Evolutionary conservation across 2,113 vertebrate species (phyloP), one percentile per base, ranked within the genome.

Genomic region (Puffinus mauretanicus): DNA sequence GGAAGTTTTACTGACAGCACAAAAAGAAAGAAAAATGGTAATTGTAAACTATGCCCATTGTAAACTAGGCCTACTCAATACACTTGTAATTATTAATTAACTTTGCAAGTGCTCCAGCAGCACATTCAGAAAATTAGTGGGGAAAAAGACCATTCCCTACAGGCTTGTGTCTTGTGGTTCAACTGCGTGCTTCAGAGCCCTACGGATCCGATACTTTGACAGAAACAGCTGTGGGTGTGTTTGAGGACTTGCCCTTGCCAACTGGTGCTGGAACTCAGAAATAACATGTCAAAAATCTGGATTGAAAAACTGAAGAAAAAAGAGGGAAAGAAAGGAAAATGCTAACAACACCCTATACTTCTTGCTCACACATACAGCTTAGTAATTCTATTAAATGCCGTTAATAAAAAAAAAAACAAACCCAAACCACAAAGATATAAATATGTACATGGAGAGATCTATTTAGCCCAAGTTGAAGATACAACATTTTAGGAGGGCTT

Each of bases 121-220:
- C 36, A 55, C 27, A 24, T 8, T 72, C 47, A 86, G 61, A 88
- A 93, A 88, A 91, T n/a, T 16, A 1, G 2, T 4, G 47, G 34
- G 40, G 40, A 57, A 65, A 55, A 64, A 57, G 65, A n/a, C 12
- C 27, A 20, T 64, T 94, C 55, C 90, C 82, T 81, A 4, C 54
- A 85, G 82, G 29, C 57, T 18, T 10, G 14, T 25, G 20, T 54
- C 52, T 91, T 34, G 9, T 14, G 51, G 64, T 58, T 93, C 77
- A 72, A 2, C 46, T 21, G 40, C 1, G 9, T 22, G 60, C 9
- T 69, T 20, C 72, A 42, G 52, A 84, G 57, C 47, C 57, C 69
- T 47, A 6, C 2, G 1, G 34, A 79, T 34, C 29, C 0, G 0
- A 7, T 8, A 10, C 29, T 81, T 38, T 21, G 77, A 79, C 80